A percentile compares a stretch with the other conserved stretches of the same genome.
phyloP scores from a whole-genome alignment of 2,113 vertebrate species.

The Actinemys pallida region DNA sequence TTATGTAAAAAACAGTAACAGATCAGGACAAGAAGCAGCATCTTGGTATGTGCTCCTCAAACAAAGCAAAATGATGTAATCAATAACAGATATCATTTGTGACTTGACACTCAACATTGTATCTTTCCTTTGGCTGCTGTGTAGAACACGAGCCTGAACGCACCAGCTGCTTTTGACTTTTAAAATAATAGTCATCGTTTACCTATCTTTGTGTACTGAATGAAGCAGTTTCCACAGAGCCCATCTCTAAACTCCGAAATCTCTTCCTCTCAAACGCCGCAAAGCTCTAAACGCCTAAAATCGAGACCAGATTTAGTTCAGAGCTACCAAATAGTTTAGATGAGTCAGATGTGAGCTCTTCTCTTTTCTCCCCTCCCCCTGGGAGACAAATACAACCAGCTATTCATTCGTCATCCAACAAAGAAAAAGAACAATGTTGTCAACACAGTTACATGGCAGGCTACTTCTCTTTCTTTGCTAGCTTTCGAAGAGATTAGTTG shows the following conservation, averaged over 20 bases:
- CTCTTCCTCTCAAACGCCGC: not conserved
- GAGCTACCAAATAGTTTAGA: not conserved
- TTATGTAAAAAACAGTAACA: not conserved
- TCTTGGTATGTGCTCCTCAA: rapidly evolving
- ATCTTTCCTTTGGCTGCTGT: not conserved
- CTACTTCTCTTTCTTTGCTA: slow-evolving; percentile 71
- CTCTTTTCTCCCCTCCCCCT: not conserved
- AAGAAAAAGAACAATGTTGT: slow-evolving; percentile 73
- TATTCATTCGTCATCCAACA: slow-evolving; percentile 73
- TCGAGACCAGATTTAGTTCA: not conserved
- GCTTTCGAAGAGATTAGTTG: not conserved
- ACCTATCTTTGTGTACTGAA: not conserved
- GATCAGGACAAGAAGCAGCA: not conserved
- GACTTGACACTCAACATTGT: not conserved
- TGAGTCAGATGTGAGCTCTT: not conserved
- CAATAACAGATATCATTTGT: not conserved
- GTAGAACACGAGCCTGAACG: not conserved
- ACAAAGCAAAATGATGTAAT: not conserved
- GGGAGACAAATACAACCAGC: slow-evolving; percentile 63
- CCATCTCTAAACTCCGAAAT: not conserved
- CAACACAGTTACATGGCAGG: slow-evolving; percentile 78
- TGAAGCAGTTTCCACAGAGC: rapidly evolving
- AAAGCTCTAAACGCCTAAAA: not conserved
- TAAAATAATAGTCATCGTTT: not conserved
- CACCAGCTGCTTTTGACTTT: rapidly evolving